phyloP scores from a whole-genome alignment of 2,888 invertebrate genomes.

The Abrostola tripartita region DNA sequence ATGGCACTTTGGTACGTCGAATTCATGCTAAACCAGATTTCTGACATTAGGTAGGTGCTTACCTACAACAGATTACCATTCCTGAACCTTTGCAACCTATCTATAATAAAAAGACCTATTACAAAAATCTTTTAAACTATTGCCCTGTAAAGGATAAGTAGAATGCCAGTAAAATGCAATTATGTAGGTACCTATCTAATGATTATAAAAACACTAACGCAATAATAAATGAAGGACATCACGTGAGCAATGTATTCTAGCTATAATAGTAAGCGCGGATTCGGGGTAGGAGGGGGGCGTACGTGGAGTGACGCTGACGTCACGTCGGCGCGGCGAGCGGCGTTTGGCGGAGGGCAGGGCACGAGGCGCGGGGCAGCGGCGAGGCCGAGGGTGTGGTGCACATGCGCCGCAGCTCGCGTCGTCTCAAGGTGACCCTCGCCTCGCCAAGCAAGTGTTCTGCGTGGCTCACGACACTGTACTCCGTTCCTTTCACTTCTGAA shows the following conservation, averaged over 20 bases:
- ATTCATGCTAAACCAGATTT: no score
- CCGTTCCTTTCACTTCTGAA: conserved; percentile 80
- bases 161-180: no score
- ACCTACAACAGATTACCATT: no score
- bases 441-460: conserved; percentile 73
- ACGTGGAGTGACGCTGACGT: conserved; percentile 80
- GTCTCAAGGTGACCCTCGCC: conserved; percentile 86
- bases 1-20: no score
- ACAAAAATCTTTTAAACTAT: no score
- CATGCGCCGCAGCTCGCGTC: conserved; percentile 79
- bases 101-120: no score
- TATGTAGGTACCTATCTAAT: neutral
- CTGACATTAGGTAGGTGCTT: no score
- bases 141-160: no score
- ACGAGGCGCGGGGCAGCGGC: conserved; percentile 58
- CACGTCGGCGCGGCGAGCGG: conserved; percentile 61
- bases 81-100: no score
- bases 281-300: conserved; percentile 55
- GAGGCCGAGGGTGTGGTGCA: conserved; percentile 85
- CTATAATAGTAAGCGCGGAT: conserved; percentile 35
- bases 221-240: conserved; percentile 77
- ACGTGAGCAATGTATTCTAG: conserved; percentile 67
- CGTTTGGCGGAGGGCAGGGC: conserved; percentile 46
- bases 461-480: conserved; percentile 68
- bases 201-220: conserved; percentile 58